Evolutionary conservation across 2,888 invertebrate species (phyloP).

Genomic region (Andrena camellia): DNA sequence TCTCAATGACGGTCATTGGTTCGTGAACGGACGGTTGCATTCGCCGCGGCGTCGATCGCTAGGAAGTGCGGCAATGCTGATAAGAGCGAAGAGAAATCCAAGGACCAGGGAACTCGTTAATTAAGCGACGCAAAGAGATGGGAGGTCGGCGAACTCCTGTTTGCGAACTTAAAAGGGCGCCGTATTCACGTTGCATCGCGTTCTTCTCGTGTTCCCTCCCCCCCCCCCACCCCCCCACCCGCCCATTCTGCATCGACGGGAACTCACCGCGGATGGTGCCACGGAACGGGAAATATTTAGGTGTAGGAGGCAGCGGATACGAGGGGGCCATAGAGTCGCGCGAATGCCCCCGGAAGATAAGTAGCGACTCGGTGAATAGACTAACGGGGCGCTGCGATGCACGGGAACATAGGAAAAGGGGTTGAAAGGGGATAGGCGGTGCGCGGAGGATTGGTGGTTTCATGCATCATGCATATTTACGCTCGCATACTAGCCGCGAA

Average conservation of each 20-base stretch:
- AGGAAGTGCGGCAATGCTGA: too few species aligned
- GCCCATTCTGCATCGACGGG: conserved; percentile 41
- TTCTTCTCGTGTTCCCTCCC: too few species aligned
- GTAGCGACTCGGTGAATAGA: conserved; percentile 73
- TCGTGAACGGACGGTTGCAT: not conserved
- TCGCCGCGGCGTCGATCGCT: too few species aligned
- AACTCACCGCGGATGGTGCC: conserved; percentile 45
- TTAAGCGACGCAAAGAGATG: conserved; percentile 35
- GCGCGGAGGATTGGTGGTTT: conserved; percentile 66
- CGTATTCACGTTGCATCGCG: not conserved
- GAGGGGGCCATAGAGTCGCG: conserved; percentile 46
- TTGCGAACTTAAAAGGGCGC: conserved; percentile 13
- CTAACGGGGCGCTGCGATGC: conserved; percentile 61
- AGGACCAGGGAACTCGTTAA: conserved; percentile 23
- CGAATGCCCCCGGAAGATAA: conserved; percentile 65
- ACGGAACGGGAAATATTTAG: conserved; percentile 51
- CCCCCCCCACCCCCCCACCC: too few species aligned
- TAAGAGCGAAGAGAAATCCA: not conserved
- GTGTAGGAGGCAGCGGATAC: conserved; percentile 36
- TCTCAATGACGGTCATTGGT: not conserved
- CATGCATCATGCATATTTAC: conserved; percentile 76
- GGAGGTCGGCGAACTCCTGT: conserved; percentile 23
- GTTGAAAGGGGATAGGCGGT: conserved; percentile 37
- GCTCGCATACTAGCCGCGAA: conserved; percentile 69
- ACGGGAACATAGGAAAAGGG: conserved; percentile 32